phyloP scores from a whole-genome alignment of 2,888 invertebrate species.

The Amphipoea oculea region DNA sequence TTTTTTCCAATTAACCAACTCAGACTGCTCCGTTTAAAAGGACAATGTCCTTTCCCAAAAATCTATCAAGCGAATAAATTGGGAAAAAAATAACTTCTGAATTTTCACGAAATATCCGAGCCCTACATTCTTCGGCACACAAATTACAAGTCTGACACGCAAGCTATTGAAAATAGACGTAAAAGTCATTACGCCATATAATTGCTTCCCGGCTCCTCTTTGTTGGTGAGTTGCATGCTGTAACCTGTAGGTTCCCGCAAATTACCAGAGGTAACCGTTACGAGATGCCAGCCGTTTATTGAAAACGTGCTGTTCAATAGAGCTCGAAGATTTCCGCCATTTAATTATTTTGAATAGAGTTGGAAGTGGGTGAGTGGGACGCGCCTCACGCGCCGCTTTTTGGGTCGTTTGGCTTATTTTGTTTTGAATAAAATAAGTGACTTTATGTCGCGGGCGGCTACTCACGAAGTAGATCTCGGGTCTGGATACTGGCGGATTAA shows the following conservation, averaged over 20 bases:
- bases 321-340: constrained; percentile 50
- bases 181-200: constrained; percentile 53
- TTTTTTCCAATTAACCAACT: not conserved
- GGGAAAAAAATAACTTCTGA: not conserved
- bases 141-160: constrained; percentile 26
- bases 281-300: constrained; percentile 47
- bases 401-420: constrained; percentile 21
- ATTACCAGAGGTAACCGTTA: constrained; percentile 28
- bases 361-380: constrained; percentile 18
- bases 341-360: constrained; percentile 56
- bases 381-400: not conserved
- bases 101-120: constrained; percentile 15
- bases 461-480: not conserved
- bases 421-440: constrained; percentile 20
- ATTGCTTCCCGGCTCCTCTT: constrained; percentile 49
- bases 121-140: not conserved
- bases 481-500: not conserved
- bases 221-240: constrained; percentile 33
- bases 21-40: not conserved
- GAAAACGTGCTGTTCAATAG: constrained; percentile 57
- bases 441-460: not conserved
- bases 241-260: constrained; percentile 44
- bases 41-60: not conserved
- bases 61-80: constrained; percentile 8
- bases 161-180: constrained; percentile 25